These are phyloP conservation scores for Myiagra hebetior DNA, from an alignment of 2,113 vertebrate genomes.

Conservation along the genomic window DNA sequence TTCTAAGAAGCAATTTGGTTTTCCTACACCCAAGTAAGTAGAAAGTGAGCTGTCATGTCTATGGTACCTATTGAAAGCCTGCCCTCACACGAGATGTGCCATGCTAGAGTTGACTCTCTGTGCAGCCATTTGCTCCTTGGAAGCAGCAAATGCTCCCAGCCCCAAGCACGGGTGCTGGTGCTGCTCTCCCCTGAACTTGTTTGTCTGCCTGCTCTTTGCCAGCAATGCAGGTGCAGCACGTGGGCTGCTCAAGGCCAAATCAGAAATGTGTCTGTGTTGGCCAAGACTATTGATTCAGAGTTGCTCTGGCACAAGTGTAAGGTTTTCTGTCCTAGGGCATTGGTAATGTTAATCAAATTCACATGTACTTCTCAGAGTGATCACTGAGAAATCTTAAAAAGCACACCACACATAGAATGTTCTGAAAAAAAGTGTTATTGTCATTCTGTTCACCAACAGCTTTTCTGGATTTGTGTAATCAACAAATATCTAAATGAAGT, in stretches of 20 bases:
- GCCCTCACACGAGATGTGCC: rapidly evolving
- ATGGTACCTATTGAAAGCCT: not conserved
- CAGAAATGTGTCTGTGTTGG: not conserved
- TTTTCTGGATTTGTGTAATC: constrained; percentile 16
- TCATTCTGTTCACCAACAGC: not conserved
- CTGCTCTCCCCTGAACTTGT: not conserved
- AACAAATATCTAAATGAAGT: not conserved
- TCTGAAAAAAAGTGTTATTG: not conserved
- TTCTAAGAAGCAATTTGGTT: not conserved
- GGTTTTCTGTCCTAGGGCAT: constrained; percentile 21
- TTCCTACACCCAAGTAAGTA: not conserved
- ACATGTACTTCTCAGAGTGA: not conserved
- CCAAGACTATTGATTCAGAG: constrained; percentile 4
- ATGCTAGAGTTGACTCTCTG: rapidly evolving
- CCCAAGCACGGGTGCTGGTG: rapidly evolving
- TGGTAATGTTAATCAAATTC: not conserved
- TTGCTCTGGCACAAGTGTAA: not conserved
- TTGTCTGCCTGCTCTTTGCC: not conserved
- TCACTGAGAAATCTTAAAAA: not conserved
- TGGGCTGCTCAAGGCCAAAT: not conserved
- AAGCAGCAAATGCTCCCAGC: not conserved
- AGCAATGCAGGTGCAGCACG: not conserved
- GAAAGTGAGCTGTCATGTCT: not conserved
- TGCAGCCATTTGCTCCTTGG: not conserved
- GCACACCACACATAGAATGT: not conserved